A percentile compares a stretch with the other conserved stretches of the same genome.
Conservation (phyloP, 2,888 invertebrate genomes). For the Trichogramma evanescens region DNA sequence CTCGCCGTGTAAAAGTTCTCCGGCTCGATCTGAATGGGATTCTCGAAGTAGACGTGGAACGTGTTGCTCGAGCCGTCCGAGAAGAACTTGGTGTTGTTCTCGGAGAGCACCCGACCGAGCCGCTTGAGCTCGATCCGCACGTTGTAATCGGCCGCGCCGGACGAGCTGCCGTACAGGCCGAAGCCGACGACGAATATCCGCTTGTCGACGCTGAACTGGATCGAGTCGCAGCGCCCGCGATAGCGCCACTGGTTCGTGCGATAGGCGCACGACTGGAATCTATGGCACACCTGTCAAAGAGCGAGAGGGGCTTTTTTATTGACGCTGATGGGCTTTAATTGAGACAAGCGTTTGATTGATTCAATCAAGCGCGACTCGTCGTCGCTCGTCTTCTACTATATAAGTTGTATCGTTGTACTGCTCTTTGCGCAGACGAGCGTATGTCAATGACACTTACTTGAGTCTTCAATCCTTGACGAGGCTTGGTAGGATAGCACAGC, state of each 20-base stretch:
- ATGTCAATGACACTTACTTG: slow-evolving; percentile 53
- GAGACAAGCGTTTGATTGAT: no score
- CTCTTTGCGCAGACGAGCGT: no score
- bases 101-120: slow-evolving; percentile 79
- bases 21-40: slow-evolving; percentile 83
- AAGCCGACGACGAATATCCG: slow-evolving; percentile 94
- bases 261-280: slow-evolving; percentile 94
- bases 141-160: slow-evolving; percentile 89
- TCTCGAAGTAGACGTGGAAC: slow-evolving; percentile 81
- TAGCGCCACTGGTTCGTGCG: slow-evolving; percentile 97
- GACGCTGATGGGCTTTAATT: no score
- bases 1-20: slow-evolving; percentile 93
- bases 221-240: slow-evolving; percentile 90
- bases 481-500: slow-evolving; percentile 74
- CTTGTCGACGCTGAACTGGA: slow-evolving; percentile 92
- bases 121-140: slow-evolving; percentile 91
- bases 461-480: slow-evolving; percentile 81
- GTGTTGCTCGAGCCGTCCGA: slow-evolving; percentile 95
- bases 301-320: background rate
- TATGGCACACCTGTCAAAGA: slow-evolving; percentile 72
- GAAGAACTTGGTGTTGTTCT: slow-evolving; percentile 88
- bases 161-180: slow-evolving; percentile 92
- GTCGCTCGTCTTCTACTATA: no score
- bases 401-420: no score
- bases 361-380: no score